Evolutionary conservation across 2,888 invertebrate genomes (phyloP), one percentile per base, ranked within the genome.

Genomic region (Nomada flava): DNA sequence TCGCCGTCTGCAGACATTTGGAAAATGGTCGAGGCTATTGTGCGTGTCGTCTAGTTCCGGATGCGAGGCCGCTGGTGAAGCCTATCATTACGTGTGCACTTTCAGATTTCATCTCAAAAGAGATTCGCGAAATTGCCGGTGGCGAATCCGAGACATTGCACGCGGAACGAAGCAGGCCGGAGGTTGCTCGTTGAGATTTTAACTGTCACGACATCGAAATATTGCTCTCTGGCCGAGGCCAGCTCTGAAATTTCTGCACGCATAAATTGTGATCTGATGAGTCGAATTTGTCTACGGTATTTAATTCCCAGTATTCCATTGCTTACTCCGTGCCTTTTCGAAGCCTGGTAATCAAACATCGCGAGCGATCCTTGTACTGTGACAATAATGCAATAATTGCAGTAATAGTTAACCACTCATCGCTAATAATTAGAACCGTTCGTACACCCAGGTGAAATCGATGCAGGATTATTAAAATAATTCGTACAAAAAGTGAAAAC

Each of bases 201-300:
- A 83, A 70, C 76, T 80, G 86, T 85, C 86, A 80, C 85, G 83
- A 67, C 78, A 69, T 85, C 74, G 77, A 75, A 71, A 81, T 76
- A 76, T 85, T 76, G 69, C 76, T 84, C 29, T 70, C 62, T 26
- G 20, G 50, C 18, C 42, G 78, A 36, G 62, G 50, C 55, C 44
- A 59, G 65, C 65, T 64, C 65, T 50, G 50, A 60, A 71, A 72
- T 59, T 44, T 79, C n/a, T 47, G 44, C 69, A 36, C 52, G 79
- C 64, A 79, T 67, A 75, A 82, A 75, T 82, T 82, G 57, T 68
- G 68, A 73, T 72, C 71, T 63, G 79, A 79, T 52, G 60, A 79
- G 63, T 69, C 79, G 79, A 79, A 63, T 78, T 42, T 62, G 68
- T 42, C 69, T 55, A 55, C 10, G 68, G 13, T 69, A 69, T 70